phyloP scores from a whole-genome alignment of 1,140 invertebrate species.

The Calliopsis andreniformis region DNA sequence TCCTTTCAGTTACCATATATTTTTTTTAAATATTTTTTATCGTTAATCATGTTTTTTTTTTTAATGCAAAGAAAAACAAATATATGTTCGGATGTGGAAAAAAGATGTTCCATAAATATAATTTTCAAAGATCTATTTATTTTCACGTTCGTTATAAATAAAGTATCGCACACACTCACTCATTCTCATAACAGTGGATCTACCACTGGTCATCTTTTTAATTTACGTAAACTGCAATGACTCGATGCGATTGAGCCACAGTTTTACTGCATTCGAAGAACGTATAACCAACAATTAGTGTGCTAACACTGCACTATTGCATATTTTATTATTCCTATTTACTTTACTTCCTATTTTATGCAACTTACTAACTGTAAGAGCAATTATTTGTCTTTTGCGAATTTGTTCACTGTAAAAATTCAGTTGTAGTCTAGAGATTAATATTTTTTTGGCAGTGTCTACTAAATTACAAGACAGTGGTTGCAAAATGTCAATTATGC shows the following conservation, averaged over 20 bases:
- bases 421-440: conserved; percentile 13
- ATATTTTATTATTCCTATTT: conserved; percentile 66
- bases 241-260: conserved; percentile 59
- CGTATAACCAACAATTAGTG: conserved; percentile 56
- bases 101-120: neutral
- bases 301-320: conserved; percentile 52
- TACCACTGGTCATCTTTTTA: conserved; percentile 71
- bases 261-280: conserved; percentile 60
- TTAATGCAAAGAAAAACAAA: too few species aligned
- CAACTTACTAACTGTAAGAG: conserved; percentile 5
- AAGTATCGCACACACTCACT: conserved; percentile 79
- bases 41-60: neutral
- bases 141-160: conserved; percentile 77
- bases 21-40: neutral
- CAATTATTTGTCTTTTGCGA: neutral
- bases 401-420: neutral
- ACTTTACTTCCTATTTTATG: conserved; percentile 26
- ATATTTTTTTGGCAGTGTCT: conserved; percentile 34
- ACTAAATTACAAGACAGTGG: conserved; percentile 17
- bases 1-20: neutral
- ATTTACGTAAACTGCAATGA: conserved; percentile 66
- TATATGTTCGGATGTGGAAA: neutral
- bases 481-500: conserved; percentile 29
- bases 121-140: conserved; percentile 60
- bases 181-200: conserved; percentile 76